Evolutionary conservation across 1,140 invertebrate genomes (phyloP).

Genomic region (Asobara japonica): DNA sequence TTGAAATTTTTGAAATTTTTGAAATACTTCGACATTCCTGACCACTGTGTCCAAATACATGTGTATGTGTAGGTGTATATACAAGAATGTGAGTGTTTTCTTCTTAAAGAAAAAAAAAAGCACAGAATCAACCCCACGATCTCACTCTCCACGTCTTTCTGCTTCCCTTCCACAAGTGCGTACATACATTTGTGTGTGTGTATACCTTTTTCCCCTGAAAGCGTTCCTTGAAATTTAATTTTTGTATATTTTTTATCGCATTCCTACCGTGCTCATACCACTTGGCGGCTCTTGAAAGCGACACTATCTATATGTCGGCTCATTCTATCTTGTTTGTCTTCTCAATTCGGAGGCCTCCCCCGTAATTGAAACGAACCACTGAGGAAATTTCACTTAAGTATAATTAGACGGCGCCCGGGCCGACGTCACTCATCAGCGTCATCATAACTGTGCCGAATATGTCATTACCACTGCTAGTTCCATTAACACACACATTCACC

Average conservation of each 20-base stretch:
- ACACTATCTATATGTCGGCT: neutral
- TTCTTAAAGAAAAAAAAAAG: no score
- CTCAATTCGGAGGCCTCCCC: slow-evolving; percentile 2
- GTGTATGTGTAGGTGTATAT: no score
- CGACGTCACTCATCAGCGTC: neutral
- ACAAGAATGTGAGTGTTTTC: no score
- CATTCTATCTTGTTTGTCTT: slow-evolving; percentile 12
- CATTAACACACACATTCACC: neutral
- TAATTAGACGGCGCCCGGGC: slow-evolving; percentile 22
- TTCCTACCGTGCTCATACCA: neutral
- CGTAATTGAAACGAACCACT: slow-evolving; percentile 19
- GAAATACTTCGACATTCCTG: no score
- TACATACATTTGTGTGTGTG: no score
- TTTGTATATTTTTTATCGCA: neutral
- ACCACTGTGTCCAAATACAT: no score
- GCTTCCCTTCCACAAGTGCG: no score
- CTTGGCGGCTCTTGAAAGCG: neutral
- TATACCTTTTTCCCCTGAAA: no score
- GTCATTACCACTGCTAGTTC: neutral
- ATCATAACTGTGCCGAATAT: neutral
- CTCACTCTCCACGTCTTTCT: no score
- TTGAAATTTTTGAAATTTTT: no score
- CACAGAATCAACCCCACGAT: no score
- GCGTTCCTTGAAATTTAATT: no score
- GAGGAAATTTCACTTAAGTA: slow-evolving; percentile 13